A percentile compares a stretch with the other conserved stretches of the same genome.
Evolutionary conservation across 2,113 vertebrate genomes (phyloP).

Genomic region (Circaetus cinerascens): DNA sequence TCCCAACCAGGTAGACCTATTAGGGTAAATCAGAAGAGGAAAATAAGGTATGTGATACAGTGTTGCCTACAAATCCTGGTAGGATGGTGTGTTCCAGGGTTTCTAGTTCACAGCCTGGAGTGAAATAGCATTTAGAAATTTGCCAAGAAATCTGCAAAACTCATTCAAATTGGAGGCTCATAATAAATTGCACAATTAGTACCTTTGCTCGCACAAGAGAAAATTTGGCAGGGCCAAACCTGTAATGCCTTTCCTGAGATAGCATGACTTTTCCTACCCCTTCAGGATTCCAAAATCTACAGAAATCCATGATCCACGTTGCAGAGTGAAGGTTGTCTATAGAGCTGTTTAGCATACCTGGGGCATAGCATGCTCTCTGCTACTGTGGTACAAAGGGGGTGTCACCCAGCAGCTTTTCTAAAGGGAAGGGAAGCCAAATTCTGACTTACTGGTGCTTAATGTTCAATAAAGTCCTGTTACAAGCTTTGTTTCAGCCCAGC

Average conservation of each 20-base stretch:
- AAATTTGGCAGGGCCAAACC: not conserved
- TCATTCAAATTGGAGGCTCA: not conserved
- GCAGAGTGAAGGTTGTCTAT: not conserved
- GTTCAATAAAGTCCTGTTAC: not conserved
- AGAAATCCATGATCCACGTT: not conserved
- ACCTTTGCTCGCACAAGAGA: not conserved
- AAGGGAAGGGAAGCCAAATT: not conserved
- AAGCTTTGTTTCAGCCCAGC: not conserved
- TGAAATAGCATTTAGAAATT: not conserved
- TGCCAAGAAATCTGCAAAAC: conserved; percentile 30
- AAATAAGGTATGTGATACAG: not conserved
- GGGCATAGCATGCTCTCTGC: not conserved
- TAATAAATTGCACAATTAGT: conserved; percentile 7
- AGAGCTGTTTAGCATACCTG: accelerated
- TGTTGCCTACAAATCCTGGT: not conserved
- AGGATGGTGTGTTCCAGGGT: not conserved
- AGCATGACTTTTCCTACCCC: not conserved
- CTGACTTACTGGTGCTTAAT: not conserved
- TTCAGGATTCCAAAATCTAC: not conserved
- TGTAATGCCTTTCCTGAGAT: not conserved
- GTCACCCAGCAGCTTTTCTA: not conserved
- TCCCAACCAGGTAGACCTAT: not conserved
- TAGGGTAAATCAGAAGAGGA: not conserved
- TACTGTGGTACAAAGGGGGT: accelerated
- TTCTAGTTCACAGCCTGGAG: not conserved